Conservation (phyloP, 2,113 vertebrate species). For the Lasiurus cinereus region DNA sequence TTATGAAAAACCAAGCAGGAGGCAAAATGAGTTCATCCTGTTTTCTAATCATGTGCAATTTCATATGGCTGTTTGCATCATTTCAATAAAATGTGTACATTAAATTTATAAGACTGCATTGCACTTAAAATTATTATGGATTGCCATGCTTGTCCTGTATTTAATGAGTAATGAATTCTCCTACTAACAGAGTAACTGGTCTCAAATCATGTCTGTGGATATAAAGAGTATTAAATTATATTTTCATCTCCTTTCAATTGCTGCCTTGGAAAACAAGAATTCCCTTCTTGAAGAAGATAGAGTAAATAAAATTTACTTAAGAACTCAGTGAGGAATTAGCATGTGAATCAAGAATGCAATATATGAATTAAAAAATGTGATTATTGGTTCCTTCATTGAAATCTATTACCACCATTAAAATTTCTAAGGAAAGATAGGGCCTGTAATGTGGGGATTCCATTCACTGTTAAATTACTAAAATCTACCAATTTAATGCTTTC, state of each 20-base stretch:
- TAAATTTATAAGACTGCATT: slow-evolving; percentile 86
- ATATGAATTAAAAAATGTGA: slow-evolving; percentile 82
- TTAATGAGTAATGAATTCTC: slow-evolving; percentile 81
- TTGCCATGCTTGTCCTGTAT: slow-evolving; percentile 83
- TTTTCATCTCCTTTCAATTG: slow-evolving; percentile 83
- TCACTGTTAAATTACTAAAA: slow-evolving; percentile 94
- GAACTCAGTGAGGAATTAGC: slow-evolving; percentile 80
- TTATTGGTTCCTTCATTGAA: slow-evolving; percentile 83
- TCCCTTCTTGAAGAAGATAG: slow-evolving; percentile 75
- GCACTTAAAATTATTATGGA: slow-evolving; percentile 83
- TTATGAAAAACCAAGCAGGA: slow-evolving; percentile 83
- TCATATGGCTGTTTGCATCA: slow-evolving; percentile 81
- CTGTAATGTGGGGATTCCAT: slow-evolving; percentile 88
- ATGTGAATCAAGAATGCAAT: slow-evolving; percentile 78
- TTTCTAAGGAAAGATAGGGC: slow-evolving; percentile 82
- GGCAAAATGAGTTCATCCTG: slow-evolving; percentile 78
- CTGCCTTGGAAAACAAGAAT: slow-evolving; percentile 81
- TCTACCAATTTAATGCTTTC: slow-evolving; percentile 94
- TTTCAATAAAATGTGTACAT: slow-evolving; percentile 86
- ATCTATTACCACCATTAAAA: slow-evolving; percentile 87
- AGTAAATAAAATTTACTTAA: slow-evolving; percentile 81
- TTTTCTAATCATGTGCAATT: slow-evolving; percentile 81
- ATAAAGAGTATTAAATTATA: slow-evolving; percentile 79
- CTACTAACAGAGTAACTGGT: slow-evolving; percentile 82
- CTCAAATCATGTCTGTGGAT: slow-evolving; percentile 77